Base-by-base conservation (phyloP, 1,140 invertebrate species). In the Achroia grisella region DNA sequence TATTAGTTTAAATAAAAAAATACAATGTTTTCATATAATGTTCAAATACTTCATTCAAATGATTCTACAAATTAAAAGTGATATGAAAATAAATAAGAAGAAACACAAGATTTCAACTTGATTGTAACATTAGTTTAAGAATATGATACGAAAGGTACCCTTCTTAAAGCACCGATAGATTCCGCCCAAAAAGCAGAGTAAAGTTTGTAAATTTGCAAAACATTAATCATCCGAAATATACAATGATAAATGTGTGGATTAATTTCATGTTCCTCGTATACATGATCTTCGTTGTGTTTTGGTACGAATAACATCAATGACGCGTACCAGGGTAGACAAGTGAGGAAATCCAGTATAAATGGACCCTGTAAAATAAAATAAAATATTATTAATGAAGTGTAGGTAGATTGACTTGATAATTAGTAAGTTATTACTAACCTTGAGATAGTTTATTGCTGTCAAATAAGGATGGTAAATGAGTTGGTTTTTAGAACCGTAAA, bases 401-500 rank as follows among this genome's bases (percentile, higher is more conserved):
- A 31, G 2, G 9, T 31, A 31, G 17, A 23, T 6, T 23, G 2
- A 23, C 6, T 23, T 23, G 2, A 23, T 23, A 23, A 23, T 23
- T 23, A 23, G 17, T 23, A 23, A 23, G 17, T 23, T 2, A 23
- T 23, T 23, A 6, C 17, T 56, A 37, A 84, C 83, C 44, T 44
- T 71, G 8, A 87, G 42, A 61, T 86, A 87, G 49, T 86, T 71
- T 50, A 62, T 74, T 0, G 86, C 83, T 13, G 82, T 87, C 39
- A 81, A 70, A 46, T 83, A 83, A 4, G 86, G 83, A 58, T 87
- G 86, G 32, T 75, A 81, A 39, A 87, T 80, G 10, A 87, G 58
- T 48, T 86, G 83, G 49, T 86, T 84, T 49, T 83, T 76, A 0
- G 55, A 13, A 8, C 83, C 86, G 39, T 87, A 86, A 52, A 65